These are phyloP conservation scores for Neogobius melanostomus DNA, from an alignment of 2,113 vertebrate genomes.

Conservation along the genomic window DNA sequence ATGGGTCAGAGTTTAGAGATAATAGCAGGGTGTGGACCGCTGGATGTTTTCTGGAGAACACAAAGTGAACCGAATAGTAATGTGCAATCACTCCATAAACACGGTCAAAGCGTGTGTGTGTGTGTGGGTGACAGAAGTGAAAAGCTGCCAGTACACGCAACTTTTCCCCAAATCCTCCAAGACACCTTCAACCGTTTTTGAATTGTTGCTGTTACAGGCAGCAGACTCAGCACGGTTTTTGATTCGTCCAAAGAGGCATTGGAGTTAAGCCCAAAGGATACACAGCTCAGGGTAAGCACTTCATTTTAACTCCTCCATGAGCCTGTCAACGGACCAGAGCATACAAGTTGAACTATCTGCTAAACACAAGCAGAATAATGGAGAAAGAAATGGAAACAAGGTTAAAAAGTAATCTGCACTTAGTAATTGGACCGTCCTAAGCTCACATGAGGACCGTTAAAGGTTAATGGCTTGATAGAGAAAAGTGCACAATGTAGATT, in stretches of 20 bases:
- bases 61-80: slow-evolving; percentile 13
- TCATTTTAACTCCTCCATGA: background rate
- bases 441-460: no score
- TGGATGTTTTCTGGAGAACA: slow-evolving; percentile 33
- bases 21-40: slow-evolving; percentile 34
- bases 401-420: no score
- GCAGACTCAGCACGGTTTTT: background rate
- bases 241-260: background rate
- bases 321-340: background rate
- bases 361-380: slow-evolving; percentile 18
- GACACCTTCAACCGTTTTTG: slow-evolving; percentile 2
- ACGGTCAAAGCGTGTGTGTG: slow-evolving; percentile 4
- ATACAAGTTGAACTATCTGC: background rate
- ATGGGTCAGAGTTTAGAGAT: slow-evolving; percentile 39
- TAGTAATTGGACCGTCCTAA: no score
- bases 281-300: background rate
- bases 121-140: slow-evolving; percentile 2
- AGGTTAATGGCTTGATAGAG: no score
- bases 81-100: slow-evolving; percentile 17
- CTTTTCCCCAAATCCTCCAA: background rate
- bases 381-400: no score
- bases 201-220: slow-evolving; percentile 4
- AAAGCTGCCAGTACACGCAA: background rate
- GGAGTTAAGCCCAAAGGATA: background rate
- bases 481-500: no score